These are phyloP conservation scores for Chrosomus eos DNA, from an alignment of 2,797 vertebrate species.

Conservation along the genomic window DNA sequence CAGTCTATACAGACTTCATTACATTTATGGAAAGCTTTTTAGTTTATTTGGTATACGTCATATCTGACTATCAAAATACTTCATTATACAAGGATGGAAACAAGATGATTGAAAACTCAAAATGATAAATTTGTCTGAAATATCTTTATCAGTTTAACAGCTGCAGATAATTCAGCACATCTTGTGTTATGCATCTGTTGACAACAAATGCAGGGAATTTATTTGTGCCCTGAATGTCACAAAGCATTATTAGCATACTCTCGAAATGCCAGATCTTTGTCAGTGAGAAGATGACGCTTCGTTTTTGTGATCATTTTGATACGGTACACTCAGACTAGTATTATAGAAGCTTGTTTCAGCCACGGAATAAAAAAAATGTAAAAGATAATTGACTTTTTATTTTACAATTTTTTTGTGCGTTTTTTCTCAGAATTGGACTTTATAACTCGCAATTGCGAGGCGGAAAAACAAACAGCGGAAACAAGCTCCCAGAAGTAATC, in stretches of 20 bases:
- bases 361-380: not conserved
- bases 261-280: not conserved
- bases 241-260: not conserved
- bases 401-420: too few species aligned
- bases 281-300: not conserved
- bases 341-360: not conserved
- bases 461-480: not conserved
- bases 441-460: not conserved
- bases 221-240: not conserved
- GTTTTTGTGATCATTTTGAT: not conserved
- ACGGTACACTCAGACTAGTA: not conserved
- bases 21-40: constrained; percentile 21
- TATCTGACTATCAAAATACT: constrained; percentile 1
- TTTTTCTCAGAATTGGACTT: too few species aligned
- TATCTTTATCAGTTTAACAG: not conserved
- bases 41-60: not conserved
- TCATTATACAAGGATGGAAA: constrained; percentile 3
- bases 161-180: not conserved
- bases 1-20: constrained; percentile 14
- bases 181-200: not conserved
- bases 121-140: not conserved
- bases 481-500: not conserved
- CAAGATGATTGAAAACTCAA: not conserved
- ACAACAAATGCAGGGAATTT: not conserved
- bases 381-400: not conserved